Percentiles rank a stretch among this genome's conserved stretches.
phyloP scores from a whole-genome alignment of 2,113 vertebrate genomes.

The Cebidichthys violaceus region DNA sequence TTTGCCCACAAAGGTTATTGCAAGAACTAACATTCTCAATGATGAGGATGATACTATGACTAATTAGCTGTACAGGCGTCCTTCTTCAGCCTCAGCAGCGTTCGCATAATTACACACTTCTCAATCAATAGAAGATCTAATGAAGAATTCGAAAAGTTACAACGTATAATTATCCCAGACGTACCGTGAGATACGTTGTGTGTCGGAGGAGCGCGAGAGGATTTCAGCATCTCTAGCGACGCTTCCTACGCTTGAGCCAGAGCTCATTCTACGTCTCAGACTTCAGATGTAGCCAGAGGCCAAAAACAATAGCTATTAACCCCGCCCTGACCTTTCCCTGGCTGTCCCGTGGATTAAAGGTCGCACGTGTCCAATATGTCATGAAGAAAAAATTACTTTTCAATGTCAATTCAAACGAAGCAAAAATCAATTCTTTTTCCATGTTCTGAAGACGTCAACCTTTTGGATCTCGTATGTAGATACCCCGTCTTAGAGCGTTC shows the following conservation, averaged over 20 bases:
- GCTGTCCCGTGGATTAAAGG: slow-evolving; percentile 48
- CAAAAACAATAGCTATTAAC: too few relatives aligned
- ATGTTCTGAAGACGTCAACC: slow-evolving; percentile 9
- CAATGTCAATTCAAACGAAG: slow-evolving; percentile 5
- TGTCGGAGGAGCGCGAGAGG: neutral
- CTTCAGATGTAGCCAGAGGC: too few relatives aligned
- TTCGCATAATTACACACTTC: neutral
- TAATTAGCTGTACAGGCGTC: slow-evolving; percentile 46
- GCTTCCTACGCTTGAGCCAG: neutral
- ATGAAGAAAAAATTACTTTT: slow-evolving; percentile 41
- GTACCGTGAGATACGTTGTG: neutral
- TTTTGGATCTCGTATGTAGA: neutral
- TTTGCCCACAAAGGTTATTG: slow-evolving; percentile 52
- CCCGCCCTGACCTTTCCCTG: slow-evolving; percentile 41
- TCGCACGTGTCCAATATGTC: slow-evolving; percentile 37
- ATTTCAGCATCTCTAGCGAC: neutral
- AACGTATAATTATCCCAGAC: neutral
- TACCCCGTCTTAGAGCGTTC: slow-evolving; percentile 14
- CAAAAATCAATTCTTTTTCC: slow-evolving; percentile 34
- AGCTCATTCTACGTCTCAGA: neutral
- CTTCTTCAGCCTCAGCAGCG: neutral
- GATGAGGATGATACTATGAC: slow-evolving; percentile 45
- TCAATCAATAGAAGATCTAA: neutral
- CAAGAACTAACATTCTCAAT: slow-evolving; percentile 37
- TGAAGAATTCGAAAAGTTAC: neutral